Evolutionary conservation across 2,888 invertebrate species (phyloP).

Genomic region (Catocala sponsa): DNA sequence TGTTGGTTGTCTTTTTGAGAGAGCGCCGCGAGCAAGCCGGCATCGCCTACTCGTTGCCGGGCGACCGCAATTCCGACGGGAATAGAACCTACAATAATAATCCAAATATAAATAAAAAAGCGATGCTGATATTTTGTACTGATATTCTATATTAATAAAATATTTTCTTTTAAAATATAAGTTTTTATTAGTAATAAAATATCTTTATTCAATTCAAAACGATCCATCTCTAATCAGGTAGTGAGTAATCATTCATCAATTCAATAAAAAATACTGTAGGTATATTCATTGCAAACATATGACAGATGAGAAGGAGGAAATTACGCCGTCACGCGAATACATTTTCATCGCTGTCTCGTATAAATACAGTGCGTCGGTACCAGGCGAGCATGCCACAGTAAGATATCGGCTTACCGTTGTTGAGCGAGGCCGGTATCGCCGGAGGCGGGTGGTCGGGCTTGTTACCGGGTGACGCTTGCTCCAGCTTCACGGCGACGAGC

Average conservation of each 20-base stretch:
- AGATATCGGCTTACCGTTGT: constrained; percentile 71
- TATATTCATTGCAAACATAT: no score
- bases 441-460: constrained; percentile 82
- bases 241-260: no score
- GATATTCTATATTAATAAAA: no score
- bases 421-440: constrained; percentile 79
- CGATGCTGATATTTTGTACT: no score
- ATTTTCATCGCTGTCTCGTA: constrained; percentile 57
- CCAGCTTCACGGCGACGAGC: constrained; percentile 89
- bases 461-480: constrained; percentile 90
- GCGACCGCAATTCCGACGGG: constrained; percentile 96
- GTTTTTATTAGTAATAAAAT: no score
- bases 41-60: constrained; percentile 92
- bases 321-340: constrained; percentile 4
- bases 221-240: no score
- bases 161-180: no score
- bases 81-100: constrained; percentile 80
- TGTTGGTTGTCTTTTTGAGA: constrained; percentile 88
- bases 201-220: no score
- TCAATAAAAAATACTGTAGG: no score
- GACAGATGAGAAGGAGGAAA: constrained; percentile 9
- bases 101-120: constrained; percentile 9
- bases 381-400: constrained; percentile 47
- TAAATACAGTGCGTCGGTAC: constrained; percentile 56
- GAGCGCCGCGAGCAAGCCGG: constrained; percentile 87